phyloP scores from a whole-genome alignment of 2,797 vertebrate species.

The Notolabrus celidotus region DNA sequence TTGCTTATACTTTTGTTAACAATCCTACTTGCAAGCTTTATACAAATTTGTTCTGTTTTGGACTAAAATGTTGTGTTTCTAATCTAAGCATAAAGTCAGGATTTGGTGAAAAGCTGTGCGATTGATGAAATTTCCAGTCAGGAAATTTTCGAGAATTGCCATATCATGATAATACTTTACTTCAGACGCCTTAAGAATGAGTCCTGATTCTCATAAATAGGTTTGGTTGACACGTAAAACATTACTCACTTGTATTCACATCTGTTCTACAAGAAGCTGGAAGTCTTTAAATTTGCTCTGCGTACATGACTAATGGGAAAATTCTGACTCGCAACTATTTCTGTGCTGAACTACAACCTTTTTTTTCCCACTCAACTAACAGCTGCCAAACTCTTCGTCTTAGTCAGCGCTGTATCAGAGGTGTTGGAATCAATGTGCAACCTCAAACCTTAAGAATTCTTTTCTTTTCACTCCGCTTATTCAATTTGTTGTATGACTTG shows the following conservation, averaged over 20 bases:
- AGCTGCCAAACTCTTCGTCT: slow-evolving; percentile 16
- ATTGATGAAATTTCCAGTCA: too few species aligned
- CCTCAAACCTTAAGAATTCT: not conserved
- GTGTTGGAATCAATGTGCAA: not conserved
- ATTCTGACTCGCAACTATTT: slow-evolving; percentile 12
- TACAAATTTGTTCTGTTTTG: too few species aligned
- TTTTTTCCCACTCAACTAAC: not conserved
- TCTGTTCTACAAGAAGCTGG: slow-evolving; percentile 5
- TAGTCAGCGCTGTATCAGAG: slow-evolving; percentile 9
- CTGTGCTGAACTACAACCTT: not conserved
- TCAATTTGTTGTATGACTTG: not conserved
- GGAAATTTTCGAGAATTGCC: not conserved
- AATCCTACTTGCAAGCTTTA: too few species aligned
- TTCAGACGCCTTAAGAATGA: not conserved
- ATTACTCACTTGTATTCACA: slow-evolving; percentile 20
- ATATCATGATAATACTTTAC: not conserved
- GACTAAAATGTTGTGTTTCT: too few species aligned
- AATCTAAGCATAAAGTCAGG: not conserved
- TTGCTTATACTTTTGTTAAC: too few species aligned
- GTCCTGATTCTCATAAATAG: not conserved
- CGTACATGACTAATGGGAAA: slow-evolving; percentile 29
- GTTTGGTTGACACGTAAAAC: not conserved
- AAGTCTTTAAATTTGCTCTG: not conserved
- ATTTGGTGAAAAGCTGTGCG: too few species aligned
- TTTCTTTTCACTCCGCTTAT: not conserved